Conservation (phyloP, 1,140 invertebrate species). For the Vanessa atalanta region DNA sequence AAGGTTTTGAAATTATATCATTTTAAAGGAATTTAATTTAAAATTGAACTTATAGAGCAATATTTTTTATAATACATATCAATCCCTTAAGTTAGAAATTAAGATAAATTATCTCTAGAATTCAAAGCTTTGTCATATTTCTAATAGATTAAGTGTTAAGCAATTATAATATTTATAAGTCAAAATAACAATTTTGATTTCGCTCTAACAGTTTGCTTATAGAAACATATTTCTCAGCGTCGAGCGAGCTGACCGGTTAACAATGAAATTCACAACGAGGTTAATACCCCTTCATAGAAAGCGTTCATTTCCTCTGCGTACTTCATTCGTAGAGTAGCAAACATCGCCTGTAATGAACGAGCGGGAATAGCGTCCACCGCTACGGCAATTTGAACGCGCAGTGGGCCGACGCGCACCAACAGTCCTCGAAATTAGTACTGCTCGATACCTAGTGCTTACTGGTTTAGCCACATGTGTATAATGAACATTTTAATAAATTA, state of each 20-base stretch:
- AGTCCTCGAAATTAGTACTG: constrained; percentile 69
- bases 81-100: too few relatives aligned
- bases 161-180: too few relatives aligned
- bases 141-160: too few relatives aligned
- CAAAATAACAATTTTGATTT: neutral
- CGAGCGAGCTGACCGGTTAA: constrained; percentile 36
- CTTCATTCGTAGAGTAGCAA: constrained; percentile 71
- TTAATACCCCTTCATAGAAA: constrained; percentile 64
- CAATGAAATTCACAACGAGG: constrained; percentile 56
- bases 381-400: constrained; percentile 75
- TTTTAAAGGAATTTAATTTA: neutral
- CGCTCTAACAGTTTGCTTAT: constrained; percentile 21
- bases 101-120: too few relatives aligned
- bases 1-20: neutral
- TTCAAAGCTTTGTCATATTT: too few relatives aligned
- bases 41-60: too few relatives aligned
- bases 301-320: constrained; percentile 69
- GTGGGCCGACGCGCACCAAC: constrained; percentile 67
- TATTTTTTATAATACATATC: too few relatives aligned
- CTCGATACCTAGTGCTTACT: constrained; percentile 50
- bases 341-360: constrained; percentile 65
- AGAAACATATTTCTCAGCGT: constrained; percentile 3
- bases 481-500: constrained; percentile 18
- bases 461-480: constrained; percentile 16
- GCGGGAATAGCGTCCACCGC: constrained; percentile 54